phyloP scores from a whole-genome alignment of 2,888 invertebrate species.

The Liodrosophila aerea region DNA sequence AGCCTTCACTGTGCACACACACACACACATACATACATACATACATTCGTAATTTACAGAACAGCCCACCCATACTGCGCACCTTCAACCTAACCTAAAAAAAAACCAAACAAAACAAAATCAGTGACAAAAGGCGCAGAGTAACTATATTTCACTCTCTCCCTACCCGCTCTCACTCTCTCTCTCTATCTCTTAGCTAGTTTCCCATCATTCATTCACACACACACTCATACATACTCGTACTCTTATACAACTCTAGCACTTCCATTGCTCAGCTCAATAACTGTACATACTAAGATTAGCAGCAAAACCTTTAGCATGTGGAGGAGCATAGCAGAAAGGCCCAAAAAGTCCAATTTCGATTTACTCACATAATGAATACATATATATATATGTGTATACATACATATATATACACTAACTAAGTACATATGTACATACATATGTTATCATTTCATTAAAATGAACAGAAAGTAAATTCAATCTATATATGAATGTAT shows the following conservation, averaged over 20 bases:
- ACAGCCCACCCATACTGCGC: conserved; percentile 25
- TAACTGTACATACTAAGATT: conserved; percentile 37
- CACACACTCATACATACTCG: not conserved
- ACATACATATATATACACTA: conserved; percentile 35
- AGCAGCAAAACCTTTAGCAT: conserved; percentile 6
- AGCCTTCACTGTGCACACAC: conserved; percentile 34
- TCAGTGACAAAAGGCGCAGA: too few relatives aligned
- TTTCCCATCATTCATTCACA: conserved; percentile 9
- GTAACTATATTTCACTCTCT: not conserved
- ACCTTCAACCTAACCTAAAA: conserved; percentile 11
- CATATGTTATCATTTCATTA: conserved; percentile 57
- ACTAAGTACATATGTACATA: conserved; percentile 49
- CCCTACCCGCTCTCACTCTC: conserved; percentile 1
- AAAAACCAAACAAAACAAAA: too few relatives aligned
- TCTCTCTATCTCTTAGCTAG: not conserved
- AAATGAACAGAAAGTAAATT: conserved; percentile 11
- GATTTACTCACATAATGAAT: conserved; percentile 17
- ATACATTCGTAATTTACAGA: conserved; percentile 7
- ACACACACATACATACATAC: conserved; percentile 12
- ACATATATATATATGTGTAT: conserved; percentile 11
- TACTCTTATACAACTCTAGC: conserved; percentile 6
- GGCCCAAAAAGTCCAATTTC: conserved; percentile 21
- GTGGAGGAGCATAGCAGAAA: not conserved
- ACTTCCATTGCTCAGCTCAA: conserved; percentile 35
- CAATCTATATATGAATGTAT: conserved; percentile 28